These are phyloP conservation scores for Eptesicus fuscus DNA, from an alignment of 2,113 vertebrate genomes.

Conservation along the genomic window DNA sequence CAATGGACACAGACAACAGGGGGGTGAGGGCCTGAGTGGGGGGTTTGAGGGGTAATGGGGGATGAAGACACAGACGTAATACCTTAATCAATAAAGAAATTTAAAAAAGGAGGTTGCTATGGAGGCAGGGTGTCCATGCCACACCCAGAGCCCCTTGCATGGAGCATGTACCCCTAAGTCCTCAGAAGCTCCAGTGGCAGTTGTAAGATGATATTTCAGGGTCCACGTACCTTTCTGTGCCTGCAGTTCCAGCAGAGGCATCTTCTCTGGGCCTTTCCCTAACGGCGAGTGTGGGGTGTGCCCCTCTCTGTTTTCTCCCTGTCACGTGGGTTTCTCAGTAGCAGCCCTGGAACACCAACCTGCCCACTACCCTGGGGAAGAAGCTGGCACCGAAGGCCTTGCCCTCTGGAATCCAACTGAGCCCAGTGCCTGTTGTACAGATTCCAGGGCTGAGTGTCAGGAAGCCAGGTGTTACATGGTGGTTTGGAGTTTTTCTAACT, in stretches of 20 bases:
- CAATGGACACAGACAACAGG: too few species aligned
- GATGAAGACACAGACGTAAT: too few species aligned
- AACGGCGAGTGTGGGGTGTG: background rate
- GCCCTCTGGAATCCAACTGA: too few species aligned
- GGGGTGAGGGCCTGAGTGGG: too few species aligned
- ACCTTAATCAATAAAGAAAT: too few species aligned
- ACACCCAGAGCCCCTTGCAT: background rate
- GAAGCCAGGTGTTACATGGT: accelerated
- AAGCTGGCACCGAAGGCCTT: background rate
- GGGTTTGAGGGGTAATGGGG: too few species aligned
- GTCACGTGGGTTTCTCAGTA: background rate
- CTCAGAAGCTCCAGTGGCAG: background rate
- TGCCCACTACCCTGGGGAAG: background rate
- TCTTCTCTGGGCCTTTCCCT: background rate
- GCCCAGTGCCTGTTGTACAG: background rate
- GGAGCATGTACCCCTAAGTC: background rate
- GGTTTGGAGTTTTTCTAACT: background rate
- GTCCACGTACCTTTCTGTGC: background rate
- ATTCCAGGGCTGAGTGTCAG: background rate
- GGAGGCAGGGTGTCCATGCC: background rate
- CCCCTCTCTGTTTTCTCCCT: background rate
- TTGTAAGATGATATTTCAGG: background rate
- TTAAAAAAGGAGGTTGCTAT: background rate
- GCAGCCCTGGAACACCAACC: too few species aligned
- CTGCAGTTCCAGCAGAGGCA: background rate